These are phyloP conservation scores for Hylia prasina DNA, from an alignment of 2,113 vertebrate genomes.

Conservation along the genomic window DNA sequence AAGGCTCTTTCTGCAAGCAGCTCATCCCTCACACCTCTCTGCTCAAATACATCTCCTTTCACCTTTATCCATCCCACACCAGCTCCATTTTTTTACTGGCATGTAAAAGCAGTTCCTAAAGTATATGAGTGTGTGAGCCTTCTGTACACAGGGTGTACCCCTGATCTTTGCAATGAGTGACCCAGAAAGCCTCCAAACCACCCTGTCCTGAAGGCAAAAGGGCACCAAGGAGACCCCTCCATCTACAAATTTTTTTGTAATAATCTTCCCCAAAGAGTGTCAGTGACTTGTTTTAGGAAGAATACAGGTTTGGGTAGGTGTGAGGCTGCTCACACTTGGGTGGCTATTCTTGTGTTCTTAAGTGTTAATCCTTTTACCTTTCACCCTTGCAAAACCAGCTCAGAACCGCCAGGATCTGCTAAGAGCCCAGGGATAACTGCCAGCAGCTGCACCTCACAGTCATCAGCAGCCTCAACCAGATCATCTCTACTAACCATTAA, in stretches of 20 bases:
- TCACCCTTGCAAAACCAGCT: not conserved
- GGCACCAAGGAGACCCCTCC: not conserved
- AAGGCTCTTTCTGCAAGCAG: not conserved
- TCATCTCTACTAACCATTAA: not conserved
- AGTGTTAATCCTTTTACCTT: not conserved
- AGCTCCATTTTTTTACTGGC: not conserved
- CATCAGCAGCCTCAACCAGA: not conserved
- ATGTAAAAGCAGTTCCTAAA: not conserved
- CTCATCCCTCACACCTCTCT: not conserved
- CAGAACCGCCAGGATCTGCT: not conserved
- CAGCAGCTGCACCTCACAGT: not conserved
- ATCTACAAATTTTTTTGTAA: not conserved
- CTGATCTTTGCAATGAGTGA: not conserved
- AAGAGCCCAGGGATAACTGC: not conserved
- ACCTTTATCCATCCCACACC: not conserved
- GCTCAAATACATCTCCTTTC: not conserved
- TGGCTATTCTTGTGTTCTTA: not conserved
- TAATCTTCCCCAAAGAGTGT: not conserved
- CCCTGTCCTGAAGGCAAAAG: rapidly evolving
- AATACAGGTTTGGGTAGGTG: not conserved
- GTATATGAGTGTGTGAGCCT: rapidly evolving
- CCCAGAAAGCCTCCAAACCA: not conserved
- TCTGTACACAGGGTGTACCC: not conserved
- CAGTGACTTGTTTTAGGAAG: not conserved
- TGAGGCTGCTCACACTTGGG: not conserved